Evolutionary conservation across 2,888 invertebrate genomes (phyloP).

Genomic region (Xylophagus ater): DNA sequence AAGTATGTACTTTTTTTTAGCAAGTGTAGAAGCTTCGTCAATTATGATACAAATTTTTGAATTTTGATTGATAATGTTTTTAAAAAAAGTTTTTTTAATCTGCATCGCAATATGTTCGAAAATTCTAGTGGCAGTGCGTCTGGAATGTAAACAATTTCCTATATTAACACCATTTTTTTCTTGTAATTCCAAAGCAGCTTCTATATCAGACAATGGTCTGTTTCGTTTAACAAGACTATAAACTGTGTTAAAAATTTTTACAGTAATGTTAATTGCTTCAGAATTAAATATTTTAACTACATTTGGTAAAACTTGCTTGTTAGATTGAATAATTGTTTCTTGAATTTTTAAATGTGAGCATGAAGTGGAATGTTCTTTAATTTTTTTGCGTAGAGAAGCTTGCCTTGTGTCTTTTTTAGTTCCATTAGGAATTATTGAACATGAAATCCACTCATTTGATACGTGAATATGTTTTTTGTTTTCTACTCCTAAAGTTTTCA

Average conservation of each 20-base stretch:
- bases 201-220: background rate
- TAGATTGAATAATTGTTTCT: background rate
- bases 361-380: slow-evolving; percentile 1
- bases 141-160: background rate
- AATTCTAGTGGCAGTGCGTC: background rate
- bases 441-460: background rate
- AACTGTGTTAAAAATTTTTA: background rate
- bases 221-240: background rate
- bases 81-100: background rate
- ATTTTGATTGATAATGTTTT: background rate
- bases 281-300: background rate
- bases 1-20: background rate
- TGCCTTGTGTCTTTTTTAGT: background rate
- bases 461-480: no score
- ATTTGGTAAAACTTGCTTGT: background rate
- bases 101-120: background rate
- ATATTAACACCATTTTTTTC: slow-evolving; percentile 1
- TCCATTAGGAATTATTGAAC: background rate
- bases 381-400: slow-evolving; percentile 5
- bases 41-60: background rate
- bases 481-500: no score
- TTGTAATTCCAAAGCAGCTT: background rate
- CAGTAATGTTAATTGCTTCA: background rate
- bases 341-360: background rate
- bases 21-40: slow-evolving; percentile 1